Base-by-base conservation (phyloP, 2,888 invertebrate species). In the Dichetophora obliterata region DNA sequence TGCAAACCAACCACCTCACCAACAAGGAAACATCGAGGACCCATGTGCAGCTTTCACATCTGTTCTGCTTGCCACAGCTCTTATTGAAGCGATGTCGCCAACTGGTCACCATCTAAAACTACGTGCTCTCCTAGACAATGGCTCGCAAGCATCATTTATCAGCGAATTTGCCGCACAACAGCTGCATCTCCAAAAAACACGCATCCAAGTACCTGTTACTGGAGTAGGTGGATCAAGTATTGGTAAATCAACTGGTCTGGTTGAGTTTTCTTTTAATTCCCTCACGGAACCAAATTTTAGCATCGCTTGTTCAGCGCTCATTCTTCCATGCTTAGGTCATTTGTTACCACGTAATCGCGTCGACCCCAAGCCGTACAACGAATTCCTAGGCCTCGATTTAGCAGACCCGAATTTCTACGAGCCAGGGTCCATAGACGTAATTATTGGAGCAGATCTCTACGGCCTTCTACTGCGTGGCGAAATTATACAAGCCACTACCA, bases 111-210 rank as follows among this genome's bases (percentile, higher is more conserved):
- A 68, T 50, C 69, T 77, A 0, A 3, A 31, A 66, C 9, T 77
- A 11, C 70, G 77, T 16, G 75, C 74, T 37, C 73, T 80, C 4
- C 34, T 80, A 27, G 77, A 76, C 19, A 76, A 65, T 37, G 79
- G 75, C 11, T 78, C 71, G 1, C 78, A 79, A 24, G 75, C 79
- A 8, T 73, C 75, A 6, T 78, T 80, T 22, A 77, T 79, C 27
- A 79, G 77, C 61, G 80, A 80, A 74, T 79, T 77, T 74, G 77
- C 77, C 2, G 77, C 57, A 3, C 76, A 78, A 77, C 75, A 77
- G 52, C 63, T 78, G 11, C 74, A 75, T 14, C 69, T 78, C 37
- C 80, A 75, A 14, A 75, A 75, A 54, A 75, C 54, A 2, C 61
- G 54, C 16, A 34, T 75, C 9, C 48, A 59, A 27, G 37, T 76